Base-by-base conservation (phyloP, 2,113 vertebrate genomes). In the Phodopus roborovskii region DNA sequence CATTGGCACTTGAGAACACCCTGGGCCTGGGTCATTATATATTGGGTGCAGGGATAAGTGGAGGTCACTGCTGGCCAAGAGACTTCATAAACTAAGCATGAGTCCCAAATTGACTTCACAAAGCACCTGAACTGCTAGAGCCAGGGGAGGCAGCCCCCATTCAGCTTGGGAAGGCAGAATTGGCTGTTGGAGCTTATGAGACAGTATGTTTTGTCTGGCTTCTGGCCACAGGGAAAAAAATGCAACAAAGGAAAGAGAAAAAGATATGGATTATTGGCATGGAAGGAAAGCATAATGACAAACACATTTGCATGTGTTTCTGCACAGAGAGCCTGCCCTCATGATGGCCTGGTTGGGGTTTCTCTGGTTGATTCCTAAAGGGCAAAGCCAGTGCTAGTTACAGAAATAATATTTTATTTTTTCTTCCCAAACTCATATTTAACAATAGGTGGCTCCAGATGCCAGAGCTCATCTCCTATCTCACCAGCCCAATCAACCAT, bases 201-300 rank as follows among this genome's bases (percentile, higher is more conserved):
- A 92, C 84, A 53, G 74, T 92, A 66, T 98, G 97, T 98, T 98
- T 98, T 98, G 92, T 97, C 98, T 98, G 98, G 98, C 98, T 97
- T 92, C 66, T 53, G 81, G 98, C 98, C 98, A 98, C 95, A 95
- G 92, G n/a, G 71, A 86, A 97, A 81, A 98, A 95, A 98, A 92
- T 45, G 92, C 96, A 98, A 98, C 98, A 98, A 98, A 98, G 97
- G 96, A 97, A 97, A 93, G 97, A 98, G 62, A 97, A 97, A 97
- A 98, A 95, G 97, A 97, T 94, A 94, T 92, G 97, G 97, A 98
- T 98, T 98, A 98, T 97, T 97, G 97, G 94, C 97, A 66, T 96
- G 98, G 97, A 97, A 95, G 97, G 96, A 97, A 96, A 89, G 90
- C 97, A 97, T 98, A 98, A 98, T 74, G 96, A 97, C 97, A 98